phyloP scores from a whole-genome alignment of 2,797 vertebrate species.

The Falco biarmicus region DNA sequence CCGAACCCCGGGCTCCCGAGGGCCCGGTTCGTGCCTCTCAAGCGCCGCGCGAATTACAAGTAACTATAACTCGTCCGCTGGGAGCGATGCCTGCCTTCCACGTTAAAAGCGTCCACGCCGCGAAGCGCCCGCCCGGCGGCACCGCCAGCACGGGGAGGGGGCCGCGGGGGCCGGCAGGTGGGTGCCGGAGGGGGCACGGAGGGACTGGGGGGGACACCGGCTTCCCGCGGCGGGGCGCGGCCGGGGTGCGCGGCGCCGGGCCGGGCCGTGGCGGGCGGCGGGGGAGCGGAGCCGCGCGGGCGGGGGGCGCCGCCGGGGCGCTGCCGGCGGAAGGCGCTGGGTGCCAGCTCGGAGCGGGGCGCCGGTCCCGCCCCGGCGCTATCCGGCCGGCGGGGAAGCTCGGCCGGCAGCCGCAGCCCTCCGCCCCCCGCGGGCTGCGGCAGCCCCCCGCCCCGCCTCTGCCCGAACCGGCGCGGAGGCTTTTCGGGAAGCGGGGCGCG shows the following conservation, averaged over 20 bases:
- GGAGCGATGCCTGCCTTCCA: background rate
- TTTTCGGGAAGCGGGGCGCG: background rate
- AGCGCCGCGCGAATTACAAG: background rate
- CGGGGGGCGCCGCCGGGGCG: background rate
- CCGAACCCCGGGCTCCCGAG: background rate
- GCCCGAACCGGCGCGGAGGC: background rate
- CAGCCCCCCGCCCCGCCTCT: conserved; percentile 1
- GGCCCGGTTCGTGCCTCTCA: background rate
- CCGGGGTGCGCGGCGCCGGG: background rate
- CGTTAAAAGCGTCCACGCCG: background rate
- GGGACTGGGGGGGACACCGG: background rate
- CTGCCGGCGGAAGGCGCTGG: conserved; percentile 72
- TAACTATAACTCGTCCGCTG: background rate
- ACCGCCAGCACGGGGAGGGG: background rate
- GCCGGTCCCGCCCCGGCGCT: conserved; percentile 74
- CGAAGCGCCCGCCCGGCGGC: background rate
- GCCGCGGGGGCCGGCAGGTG: background rate
- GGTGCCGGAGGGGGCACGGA: background rate
- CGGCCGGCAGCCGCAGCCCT: background rate
- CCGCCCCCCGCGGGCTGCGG: background rate
- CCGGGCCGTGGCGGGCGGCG: background rate
- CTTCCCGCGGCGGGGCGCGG: background rate
- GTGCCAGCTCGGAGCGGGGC: conserved; percentile 72
- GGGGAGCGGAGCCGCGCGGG: background rate
- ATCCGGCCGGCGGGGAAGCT: conserved; percentile 62